These are phyloP conservation scores for Drosophila dives DNA, from an alignment of 2,888 invertebrate species.

Conservation along the genomic window DNA sequence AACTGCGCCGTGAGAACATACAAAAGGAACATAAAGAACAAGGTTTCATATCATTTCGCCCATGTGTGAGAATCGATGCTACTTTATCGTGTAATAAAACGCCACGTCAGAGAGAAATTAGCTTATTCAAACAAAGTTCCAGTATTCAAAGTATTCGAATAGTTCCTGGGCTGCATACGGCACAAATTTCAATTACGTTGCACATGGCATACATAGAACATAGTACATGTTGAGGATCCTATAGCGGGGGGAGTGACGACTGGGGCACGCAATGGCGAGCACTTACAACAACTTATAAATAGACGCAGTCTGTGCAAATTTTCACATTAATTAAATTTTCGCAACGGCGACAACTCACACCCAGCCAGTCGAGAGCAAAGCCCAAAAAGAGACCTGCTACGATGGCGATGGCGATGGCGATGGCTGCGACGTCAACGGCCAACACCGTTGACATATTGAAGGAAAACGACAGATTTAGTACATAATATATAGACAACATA, in stretches of 20 bases:
- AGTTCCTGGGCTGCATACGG: conserved; percentile 32
- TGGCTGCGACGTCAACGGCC: conserved; percentile 53
- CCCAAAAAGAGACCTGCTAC: conserved; percentile 41
- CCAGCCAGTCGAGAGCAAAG: conserved; percentile 26
- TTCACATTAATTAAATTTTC: conserved; percentile 82
- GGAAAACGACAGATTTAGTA: conserved; percentile 82
- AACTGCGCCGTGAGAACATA: conserved; percentile 6
- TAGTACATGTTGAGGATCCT: conserved; percentile 23
- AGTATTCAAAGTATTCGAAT: conserved; percentile 26
- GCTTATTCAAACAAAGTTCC: conserved; percentile 21
- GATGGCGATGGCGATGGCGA: conserved; percentile 4
- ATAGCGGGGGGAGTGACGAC: not conserved
- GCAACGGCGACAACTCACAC: conserved; percentile 58
- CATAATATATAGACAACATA: conserved; percentile 72
- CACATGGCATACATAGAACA: conserved; percentile 50
- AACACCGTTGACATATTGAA: conserved; percentile 81
- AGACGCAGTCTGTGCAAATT: conserved; percentile 81
- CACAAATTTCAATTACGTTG: conserved; percentile 63
- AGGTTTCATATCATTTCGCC: not conserved
- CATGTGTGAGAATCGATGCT: conserved; percentile 8
- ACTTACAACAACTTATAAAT: conserved; percentile 81
- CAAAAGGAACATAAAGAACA: not conserved
- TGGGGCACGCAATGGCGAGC: conserved; percentile 52
- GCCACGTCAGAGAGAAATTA: conserved; percentile 35
- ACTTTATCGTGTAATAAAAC: conserved; percentile 5